Evolutionary conservation across 2,113 vertebrate species (phyloP).

Genomic region (Falcunculus frontatus): DNA sequence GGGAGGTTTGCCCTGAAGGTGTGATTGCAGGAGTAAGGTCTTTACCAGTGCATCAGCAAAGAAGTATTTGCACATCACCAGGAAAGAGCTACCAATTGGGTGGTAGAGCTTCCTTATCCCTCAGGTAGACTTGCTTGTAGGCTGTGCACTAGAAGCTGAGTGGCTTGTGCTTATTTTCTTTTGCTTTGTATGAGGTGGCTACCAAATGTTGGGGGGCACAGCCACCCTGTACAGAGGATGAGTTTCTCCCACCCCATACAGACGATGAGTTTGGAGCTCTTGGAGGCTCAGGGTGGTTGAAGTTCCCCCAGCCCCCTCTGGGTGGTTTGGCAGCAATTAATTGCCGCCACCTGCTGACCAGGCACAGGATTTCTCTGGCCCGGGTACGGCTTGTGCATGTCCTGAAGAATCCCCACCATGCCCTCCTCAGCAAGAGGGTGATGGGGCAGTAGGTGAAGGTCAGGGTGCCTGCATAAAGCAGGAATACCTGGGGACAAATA

Average conservation of each 20-base stretch:
- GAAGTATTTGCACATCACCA: background rate
- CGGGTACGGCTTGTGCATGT: rapidly evolving
- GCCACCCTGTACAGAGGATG: background rate
- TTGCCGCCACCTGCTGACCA: constrained; percentile 64
- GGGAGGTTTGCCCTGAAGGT: background rate
- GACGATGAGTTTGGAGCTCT: background rate
- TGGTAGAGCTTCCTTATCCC: background rate
- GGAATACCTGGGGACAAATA: background rate
- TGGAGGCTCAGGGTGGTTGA: background rate
- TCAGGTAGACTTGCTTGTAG: background rate
- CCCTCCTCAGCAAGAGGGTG: background rate
- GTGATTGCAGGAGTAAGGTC: background rate
- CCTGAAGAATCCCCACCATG: rapidly evolving
- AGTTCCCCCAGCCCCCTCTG: background rate
- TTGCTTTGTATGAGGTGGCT: background rate
- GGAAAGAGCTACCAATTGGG: background rate
- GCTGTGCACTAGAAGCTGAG: background rate
- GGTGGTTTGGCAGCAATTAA: constrained; percentile 40
- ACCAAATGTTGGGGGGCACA: background rate
- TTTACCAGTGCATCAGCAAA: background rate
- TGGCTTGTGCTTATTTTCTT: background rate
- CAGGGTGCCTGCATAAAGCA: background rate
- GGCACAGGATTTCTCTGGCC: constrained; percentile 41
- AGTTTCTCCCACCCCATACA: background rate
- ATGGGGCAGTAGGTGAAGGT: background rate